phyloP scores from a whole-genome alignment of 2,113 vertebrate species.

The Syngnathoides biaculeatus region DNA sequence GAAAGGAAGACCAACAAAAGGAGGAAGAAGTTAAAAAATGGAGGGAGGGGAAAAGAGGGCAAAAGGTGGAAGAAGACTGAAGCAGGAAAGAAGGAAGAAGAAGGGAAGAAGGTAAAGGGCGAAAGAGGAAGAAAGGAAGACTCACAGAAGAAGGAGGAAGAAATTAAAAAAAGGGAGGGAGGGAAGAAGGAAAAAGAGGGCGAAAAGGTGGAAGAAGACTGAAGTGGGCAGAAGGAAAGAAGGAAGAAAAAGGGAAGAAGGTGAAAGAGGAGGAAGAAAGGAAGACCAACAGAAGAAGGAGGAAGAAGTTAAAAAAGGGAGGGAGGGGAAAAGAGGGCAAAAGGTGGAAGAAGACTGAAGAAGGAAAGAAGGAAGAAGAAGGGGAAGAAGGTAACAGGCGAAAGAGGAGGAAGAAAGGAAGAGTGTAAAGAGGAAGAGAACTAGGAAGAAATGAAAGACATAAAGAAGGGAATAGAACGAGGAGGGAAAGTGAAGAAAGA shows the following conservation, averaged over 20 bases:
- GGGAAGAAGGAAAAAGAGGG: not conserved
- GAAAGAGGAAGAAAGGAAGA: not conserved
- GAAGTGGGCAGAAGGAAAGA: too few relatives aligned
- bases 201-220: not conserved
- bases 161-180: too few relatives aligned
- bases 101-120: not conserved
- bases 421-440: too few relatives aligned
- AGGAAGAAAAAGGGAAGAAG: not conserved
- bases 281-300: not conserved
- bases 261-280: not conserved
- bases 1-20: not conserved
- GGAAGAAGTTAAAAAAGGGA: not conserved
- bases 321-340: not conserved
- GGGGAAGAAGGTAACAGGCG: too few relatives aligned
- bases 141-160: not conserved
- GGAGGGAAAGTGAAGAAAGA: too few relatives aligned
- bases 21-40: too few relatives aligned
- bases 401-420: too few relatives aligned
- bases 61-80: not conserved
- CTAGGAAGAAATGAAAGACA: too few relatives aligned
- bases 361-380: too few relatives aligned
- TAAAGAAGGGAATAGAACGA: too few relatives aligned
- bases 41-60: not conserved
- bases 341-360: too few relatives aligned
- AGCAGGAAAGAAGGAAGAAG: not conserved